Percentiles rank a stretch among this genome's conserved stretches.
These are phyloP conservation scores for Drosophila stalkeri DNA, from an alignment of 2,888 invertebrate genomes.

Conservation along the genomic window DNA sequence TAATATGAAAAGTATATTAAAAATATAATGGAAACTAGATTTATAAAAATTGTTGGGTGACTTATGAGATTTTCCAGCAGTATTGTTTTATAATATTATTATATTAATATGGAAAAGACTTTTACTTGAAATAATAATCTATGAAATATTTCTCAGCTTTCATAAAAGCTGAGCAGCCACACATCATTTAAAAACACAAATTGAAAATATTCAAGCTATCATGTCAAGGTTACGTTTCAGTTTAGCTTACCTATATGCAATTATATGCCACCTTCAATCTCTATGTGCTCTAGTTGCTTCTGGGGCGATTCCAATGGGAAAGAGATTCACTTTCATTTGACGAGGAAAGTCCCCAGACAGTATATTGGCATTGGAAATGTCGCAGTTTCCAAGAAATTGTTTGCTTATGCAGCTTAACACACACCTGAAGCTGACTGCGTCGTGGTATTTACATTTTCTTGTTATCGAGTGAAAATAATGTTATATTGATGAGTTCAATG, in stretches of 20 bases:
- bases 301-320: not conserved
- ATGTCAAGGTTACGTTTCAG: not conserved
- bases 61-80: no score
- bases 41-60: no score
- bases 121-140: not conserved
- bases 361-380: slow-evolving; percentile 18
- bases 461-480: slow-evolving; percentile 23
- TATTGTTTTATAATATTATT: no score
- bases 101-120: not conserved
- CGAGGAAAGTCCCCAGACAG: slow-evolving; percentile 17
- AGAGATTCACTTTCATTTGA: slow-evolving; percentile 8
- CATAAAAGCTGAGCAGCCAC: not conserved
- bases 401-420: slow-evolving; percentile 22
- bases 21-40: no score
- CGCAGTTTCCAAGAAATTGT: slow-evolving; percentile 40
- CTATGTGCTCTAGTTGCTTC: not conserved
- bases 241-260: not conserved
- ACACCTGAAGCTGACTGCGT: slow-evolving; percentile 7
- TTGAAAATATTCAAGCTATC: no score
- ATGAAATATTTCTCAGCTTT: not conserved
- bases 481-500: slow-evolving; percentile 62
- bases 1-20: no score
- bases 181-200: not conserved
- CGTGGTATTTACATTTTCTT: slow-evolving; percentile 34
- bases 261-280: not conserved